Evolutionary conservation across 1,140 invertebrate species (phyloP).

Genomic region (Megalopta genalis): DNA sequence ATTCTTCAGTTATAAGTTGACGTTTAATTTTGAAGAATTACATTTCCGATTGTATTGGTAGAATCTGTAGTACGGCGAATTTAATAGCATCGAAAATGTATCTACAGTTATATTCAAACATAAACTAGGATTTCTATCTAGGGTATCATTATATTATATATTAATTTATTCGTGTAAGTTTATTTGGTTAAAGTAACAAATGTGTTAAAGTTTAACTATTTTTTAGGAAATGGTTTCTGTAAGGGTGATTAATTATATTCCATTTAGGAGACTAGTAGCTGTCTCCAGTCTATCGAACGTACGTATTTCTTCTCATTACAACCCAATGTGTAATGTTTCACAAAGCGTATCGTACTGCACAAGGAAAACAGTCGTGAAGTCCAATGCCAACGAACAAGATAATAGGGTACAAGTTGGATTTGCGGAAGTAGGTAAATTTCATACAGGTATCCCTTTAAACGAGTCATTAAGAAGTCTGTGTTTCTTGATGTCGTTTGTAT

Average conservation of each 20-base stretch:
- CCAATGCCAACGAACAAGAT: conserved; percentile 45
- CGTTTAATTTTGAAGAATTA: not conserved
- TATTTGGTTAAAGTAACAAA: not conserved
- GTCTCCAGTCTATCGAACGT: conserved; percentile 37
- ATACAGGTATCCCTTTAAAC: not conserved
- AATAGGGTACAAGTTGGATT: conserved; percentile 68
- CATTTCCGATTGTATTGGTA: not conserved
- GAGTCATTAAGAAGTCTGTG: not conserved
- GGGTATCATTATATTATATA: not conserved
- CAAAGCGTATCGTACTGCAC: conserved; percentile 55
- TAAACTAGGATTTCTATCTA: not conserved
- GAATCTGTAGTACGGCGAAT: not conserved
- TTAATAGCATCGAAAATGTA: not conserved
- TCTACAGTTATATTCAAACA: not conserved
- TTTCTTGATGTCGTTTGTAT: conserved; percentile 43
- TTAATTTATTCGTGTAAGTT: not conserved
- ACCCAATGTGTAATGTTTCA: conserved; percentile 28
- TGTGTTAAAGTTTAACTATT: not conserved
- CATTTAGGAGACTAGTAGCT: conserved; percentile 47
- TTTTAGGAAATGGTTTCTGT: conserved; percentile 68
- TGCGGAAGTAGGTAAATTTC: conserved; percentile 73
- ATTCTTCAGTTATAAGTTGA: not conserved
- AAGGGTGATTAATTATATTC: conserved; percentile 63
- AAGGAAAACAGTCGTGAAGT: conserved; percentile 65
- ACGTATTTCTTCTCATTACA: conserved; percentile 27